These are phyloP conservation scores for Porites australiensis DNA, from an alignment of 64 coral and sea anemone species.

Conservation along the genomic window DNA sequence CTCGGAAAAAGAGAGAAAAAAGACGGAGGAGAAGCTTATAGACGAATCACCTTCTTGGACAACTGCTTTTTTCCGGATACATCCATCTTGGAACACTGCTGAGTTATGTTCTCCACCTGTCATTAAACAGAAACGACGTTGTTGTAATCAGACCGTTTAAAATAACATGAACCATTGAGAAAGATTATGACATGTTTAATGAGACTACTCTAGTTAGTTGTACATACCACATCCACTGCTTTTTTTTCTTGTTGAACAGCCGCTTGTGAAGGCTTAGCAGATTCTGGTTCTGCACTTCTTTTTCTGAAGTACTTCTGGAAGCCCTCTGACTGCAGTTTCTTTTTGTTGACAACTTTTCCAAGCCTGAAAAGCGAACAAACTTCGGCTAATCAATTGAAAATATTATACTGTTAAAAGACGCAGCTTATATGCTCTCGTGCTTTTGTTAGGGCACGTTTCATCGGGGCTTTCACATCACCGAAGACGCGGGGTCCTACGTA, in stretches of 20 bases:
- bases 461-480: too few relatives aligned
- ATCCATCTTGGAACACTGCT: constrained; percentile 60
- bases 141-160: neutral
- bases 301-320: constrained; percentile 68
- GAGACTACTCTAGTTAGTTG: neutral
- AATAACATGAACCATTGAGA: too few relatives aligned
- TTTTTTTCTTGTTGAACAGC: neutral
- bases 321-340: constrained; percentile 68
- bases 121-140: neutral
- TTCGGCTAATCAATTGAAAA: neutral
- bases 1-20: too few relatives aligned
- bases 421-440: neutral
- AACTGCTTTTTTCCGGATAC: constrained; percentile 50
- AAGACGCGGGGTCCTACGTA: neutral
- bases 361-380: constrained; percentile 57
- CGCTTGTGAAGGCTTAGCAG: neutral
- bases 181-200: too few relatives aligned
- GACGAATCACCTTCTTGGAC: constrained; percentile 13
- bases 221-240: constrained; percentile 1
- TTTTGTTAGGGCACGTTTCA: too few relatives aligned
- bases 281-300: neutral
- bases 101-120: constrained; percentile 48
- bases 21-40: neutral
- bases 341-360: constrained; percentile 91
- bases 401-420: neutral